Percentiles rank a stretch among this genome's conserved stretches.
These are phyloP conservation scores for Eumacrocentrus americanus DNA, from an alignment of 2,888 invertebrate genomes.

Conservation along the genomic window DNA sequence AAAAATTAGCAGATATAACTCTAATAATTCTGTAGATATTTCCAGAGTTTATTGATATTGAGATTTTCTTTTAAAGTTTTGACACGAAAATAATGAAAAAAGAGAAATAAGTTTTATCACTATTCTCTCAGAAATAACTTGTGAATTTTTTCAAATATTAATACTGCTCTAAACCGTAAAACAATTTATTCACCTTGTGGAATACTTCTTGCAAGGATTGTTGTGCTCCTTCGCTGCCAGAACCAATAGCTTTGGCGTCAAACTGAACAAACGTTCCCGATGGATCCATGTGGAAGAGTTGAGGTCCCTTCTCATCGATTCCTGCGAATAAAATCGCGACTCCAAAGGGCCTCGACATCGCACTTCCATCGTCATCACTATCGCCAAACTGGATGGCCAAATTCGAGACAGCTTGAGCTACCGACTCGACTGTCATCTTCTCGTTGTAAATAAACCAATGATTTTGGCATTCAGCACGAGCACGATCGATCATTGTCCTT, in stretches of 20 bases:
- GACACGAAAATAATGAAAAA: not conserved
- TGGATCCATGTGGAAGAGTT: slow-evolving; percentile 98
- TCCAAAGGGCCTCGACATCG: slow-evolving; percentile 97
- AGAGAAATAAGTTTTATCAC: not conserved
- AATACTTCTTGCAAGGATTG: slow-evolving; percentile 83
- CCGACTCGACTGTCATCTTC: slow-evolving; percentile 95
- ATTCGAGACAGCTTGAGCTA: slow-evolving; percentile 98
- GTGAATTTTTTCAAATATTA: not conserved
- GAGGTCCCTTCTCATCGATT: slow-evolving; percentile 92
- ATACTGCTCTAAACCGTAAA: too few relatives aligned
- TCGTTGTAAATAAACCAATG: slow-evolving; percentile 99
- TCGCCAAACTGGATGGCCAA: slow-evolving; percentile 99
- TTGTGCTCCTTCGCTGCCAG: slow-evolving; percentile 98
- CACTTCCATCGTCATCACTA: slow-evolving; percentile 92
- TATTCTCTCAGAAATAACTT: not conserved
- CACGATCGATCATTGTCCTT: slow-evolving; percentile 89
- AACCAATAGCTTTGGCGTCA: slow-evolving; percentile 98
- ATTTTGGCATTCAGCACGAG: slow-evolving; percentile 95
- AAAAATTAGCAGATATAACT: too few relatives aligned
- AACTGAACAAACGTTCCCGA: slow-evolving; percentile 98
- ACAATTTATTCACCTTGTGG: slow-evolving; percentile 59
- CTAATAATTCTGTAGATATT: too few relatives aligned
- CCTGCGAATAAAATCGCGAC: slow-evolving; percentile 98
- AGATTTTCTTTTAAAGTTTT: too few relatives aligned
- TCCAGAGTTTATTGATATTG: too few relatives aligned